These are phyloP conservation scores for Drosophila leonis DNA, from an alignment of 2,888 invertebrate genomes.

Conservation along the genomic window DNA sequence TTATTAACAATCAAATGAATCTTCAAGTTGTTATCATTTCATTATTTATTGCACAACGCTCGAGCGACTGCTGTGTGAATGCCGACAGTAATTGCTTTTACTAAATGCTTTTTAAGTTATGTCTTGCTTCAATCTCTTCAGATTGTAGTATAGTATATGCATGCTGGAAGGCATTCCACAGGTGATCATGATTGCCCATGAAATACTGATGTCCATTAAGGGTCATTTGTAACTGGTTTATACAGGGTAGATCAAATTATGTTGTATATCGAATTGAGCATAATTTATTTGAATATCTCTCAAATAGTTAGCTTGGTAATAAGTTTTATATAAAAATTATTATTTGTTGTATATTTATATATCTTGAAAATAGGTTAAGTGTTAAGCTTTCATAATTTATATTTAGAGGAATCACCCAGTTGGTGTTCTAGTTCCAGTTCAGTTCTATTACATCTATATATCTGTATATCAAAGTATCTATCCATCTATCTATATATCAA, in stretches of 20 bases:
- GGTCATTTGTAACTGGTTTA: conserved; percentile 18
- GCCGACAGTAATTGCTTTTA: conserved; percentile 65
- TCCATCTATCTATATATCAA: neutral
- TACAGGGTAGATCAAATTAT: neutral
- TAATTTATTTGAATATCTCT: neutral
- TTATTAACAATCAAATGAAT: conserved; percentile 23
- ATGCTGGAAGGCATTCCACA: conserved; percentile 37
- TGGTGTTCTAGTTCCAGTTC: no score
- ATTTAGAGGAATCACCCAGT: neutral
- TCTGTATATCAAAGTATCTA: neutral
- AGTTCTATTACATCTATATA: neutral
- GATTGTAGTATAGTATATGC: neutral
- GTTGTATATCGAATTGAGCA: neutral
- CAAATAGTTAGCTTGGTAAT: neutral
- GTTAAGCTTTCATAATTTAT: neutral
- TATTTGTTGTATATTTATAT: neutral
- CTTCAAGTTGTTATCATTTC: conserved; percentile 36
- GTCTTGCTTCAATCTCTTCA: conserved; percentile 6
- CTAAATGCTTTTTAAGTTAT: conserved; percentile 56
- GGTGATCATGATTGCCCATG: conserved; percentile 57
- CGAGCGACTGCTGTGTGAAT: conserved; percentile 33
- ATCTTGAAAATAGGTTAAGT: neutral
- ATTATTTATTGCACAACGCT: conserved; percentile 68
- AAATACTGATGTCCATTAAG: conserved; percentile 36
- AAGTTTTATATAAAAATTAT: neutral